Base-by-base conservation (phyloP, 2,797 vertebrate genomes). In the Rhinophrynus dorsalis region DNA sequence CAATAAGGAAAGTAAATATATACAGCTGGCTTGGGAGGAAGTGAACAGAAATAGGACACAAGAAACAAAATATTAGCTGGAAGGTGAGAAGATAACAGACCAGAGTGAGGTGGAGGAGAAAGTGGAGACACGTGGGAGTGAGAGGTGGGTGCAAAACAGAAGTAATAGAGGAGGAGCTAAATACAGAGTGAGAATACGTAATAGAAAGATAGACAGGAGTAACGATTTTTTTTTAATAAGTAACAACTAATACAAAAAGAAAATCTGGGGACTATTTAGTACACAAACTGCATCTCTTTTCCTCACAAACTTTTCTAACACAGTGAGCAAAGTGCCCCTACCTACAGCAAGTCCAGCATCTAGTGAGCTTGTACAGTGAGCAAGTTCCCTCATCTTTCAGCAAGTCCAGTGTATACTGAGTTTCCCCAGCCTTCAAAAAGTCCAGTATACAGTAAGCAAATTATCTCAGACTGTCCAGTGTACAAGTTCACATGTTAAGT, bases 111-210 rank as follows among this genome's bases (percentile, higher is more conserved):
- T 26, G 37, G 15, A 48, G 42, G 33, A 5, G n/a, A 21, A 21
- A 20, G 38, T 20, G 40, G 60, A 23, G 17, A 18, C 23, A 65
- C 37, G 48, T 15, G 54, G 48, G 33, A 50, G 38, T 13, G 42
- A 64, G 32, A 44, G 30, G 69, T 65, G 57, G 69, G 42, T 62
- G 38, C 56, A 62, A 44, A 35, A 38, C 58, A 69, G 47, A 52
- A 61, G 48, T 5, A 67, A 48, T 6, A 50, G 40, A 58, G 67
- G 58, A 70, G 67, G 58, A 54, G 58, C 54, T 54, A 33, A n/a
- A n/a, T n/a, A n/a, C n/a, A n/a, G n/a, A n/a, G n/a, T n/a, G n/a
- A n/a, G n/a, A n/a, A n/a, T n/a, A n/a, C n/a, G n/a, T n/a, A n/a
- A n/a, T n/a, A n/a, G n/a, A n/a, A n/a, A n/a, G n/a, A n/a, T n/a